phyloP scores from a whole-genome alignment of 2,888 invertebrate genomes.

The Hydriomena furcata region DNA sequence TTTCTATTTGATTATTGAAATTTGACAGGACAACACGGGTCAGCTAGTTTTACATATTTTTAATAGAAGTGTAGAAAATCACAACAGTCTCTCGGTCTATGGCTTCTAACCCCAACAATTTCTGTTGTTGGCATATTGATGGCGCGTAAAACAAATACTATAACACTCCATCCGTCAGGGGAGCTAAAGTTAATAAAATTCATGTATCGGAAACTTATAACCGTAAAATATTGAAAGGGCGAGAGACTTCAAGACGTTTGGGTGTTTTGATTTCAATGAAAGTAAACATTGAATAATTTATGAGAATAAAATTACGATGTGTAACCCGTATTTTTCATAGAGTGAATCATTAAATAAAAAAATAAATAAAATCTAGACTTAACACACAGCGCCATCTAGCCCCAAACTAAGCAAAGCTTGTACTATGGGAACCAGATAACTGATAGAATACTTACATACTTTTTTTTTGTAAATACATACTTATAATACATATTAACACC shows the following conservation, averaged over 20 bases:
- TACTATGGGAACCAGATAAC: no score
- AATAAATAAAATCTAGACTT: no score
- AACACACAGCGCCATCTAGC: no score
- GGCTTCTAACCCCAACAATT: conserved; percentile 52
- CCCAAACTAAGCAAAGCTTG: no score
- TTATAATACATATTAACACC: no score
- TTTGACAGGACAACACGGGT: no score
- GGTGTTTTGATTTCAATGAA: conserved; percentile 40
- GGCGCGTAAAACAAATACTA: conserved; percentile 80
- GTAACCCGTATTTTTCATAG: background rate
- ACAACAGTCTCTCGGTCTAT: conserved; percentile 5
- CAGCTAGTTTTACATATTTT: no score
- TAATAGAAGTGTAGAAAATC: background rate
- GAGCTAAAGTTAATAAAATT: conserved; percentile 81
- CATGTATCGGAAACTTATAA: conserved; percentile 83
- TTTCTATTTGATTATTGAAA: no score
- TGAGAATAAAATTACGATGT: conserved; percentile 1
- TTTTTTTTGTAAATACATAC: no score
- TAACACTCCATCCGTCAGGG: conserved; percentile 71
- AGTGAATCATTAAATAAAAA: no score
- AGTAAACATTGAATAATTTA: conserved; percentile 14
- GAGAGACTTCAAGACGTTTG: conserved; percentile 49
- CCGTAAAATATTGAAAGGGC: conserved; percentile 74
- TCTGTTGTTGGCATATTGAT: conserved; percentile 66
- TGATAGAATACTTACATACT: no score